Evolutionary conservation across 1,140 invertebrate species (phyloP), one percentile per base, ranked within the genome.

Genomic region (Pomacea maculata): DNA sequence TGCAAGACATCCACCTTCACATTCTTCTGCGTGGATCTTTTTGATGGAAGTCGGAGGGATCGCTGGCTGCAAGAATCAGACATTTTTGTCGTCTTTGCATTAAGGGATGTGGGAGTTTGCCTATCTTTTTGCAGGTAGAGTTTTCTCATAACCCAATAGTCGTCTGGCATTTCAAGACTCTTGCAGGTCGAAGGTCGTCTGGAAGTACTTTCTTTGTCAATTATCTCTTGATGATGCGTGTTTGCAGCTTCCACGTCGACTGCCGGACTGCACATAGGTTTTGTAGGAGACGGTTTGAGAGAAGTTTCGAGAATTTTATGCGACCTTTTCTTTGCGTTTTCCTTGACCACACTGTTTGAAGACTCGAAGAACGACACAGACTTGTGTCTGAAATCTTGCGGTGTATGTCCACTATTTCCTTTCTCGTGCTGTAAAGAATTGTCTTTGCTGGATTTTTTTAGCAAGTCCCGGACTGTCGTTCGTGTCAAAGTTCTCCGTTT

Each of bases 1-100:
- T 68, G 52, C 29, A 78, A 64, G 45, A 78, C 68, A 52, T 70
- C 65, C 52, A 67, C 67, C 19, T 78, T 78, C 29, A 70, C 45
- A 54, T 57, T 70, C 17, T 54, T 54, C 25, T 52, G 34, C 45
- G 25, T 25, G 67, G 65, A 61, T 61, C 15, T 8, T 61, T 61
- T 61, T 2, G 57, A 2, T 14, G 15, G 57, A 61, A 61, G 57
- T 17, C 65, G 68, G 65, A 29, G 11, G 65, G 77, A 45, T 67
- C 70, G 65, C 29, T 55, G 65, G 15, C 54, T 19, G 45, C 19
- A 45, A 14, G n/a, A 17, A 67, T 65, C n/a, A 45, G 75, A 17
- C 8, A 25, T 17, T 67, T 14, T 65, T 25, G 10, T 70, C 55
- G 77, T 25, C 67, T 78, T 21, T 55, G 65, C 52, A 57, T 45